Conservation (phyloP, 2,888 invertebrate species). For the Leptopilina drosophilae region DNA sequence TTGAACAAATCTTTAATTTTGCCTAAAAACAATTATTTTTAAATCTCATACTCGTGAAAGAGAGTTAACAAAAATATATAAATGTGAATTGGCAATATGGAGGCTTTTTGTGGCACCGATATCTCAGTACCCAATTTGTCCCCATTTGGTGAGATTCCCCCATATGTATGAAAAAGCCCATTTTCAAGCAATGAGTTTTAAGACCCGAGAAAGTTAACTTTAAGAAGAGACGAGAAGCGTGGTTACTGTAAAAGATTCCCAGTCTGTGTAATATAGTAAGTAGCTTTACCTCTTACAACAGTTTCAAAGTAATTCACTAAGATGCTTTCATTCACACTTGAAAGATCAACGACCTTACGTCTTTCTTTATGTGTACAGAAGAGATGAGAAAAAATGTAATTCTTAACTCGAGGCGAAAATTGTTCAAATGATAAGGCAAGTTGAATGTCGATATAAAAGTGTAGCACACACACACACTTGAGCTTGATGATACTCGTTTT, state of each 20-base stretch:
- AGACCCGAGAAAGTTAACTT: constrained; percentile 18
- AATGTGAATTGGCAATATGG: too few species aligned
- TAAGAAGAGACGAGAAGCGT: constrained; percentile 34
- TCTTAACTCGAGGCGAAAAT: constrained; percentile 22
- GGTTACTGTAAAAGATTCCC: constrained; percentile 39
- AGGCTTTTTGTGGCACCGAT: too few species aligned
- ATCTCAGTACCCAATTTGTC: too few species aligned
- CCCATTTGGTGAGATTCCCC: too few species aligned
- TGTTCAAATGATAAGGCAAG: constrained; percentile 25
- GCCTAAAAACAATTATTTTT: too few species aligned
- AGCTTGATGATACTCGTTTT: constrained; percentile 18
- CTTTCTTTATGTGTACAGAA: not conserved
- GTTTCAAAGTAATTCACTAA: constrained; percentile 37
- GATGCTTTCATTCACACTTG: constrained; percentile 31
- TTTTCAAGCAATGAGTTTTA: constrained; percentile 31
- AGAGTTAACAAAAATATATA: too few species aligned
- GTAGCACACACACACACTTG: constrained; percentile 1
- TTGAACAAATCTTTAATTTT: too few species aligned
- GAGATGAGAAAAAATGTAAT: not conserved
- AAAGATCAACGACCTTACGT: constrained; percentile 20
- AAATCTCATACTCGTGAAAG: too few species aligned
- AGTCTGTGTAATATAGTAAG: constrained; percentile 35
- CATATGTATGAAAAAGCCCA: constrained; percentile 1
- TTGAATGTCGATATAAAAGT: constrained; percentile 28
- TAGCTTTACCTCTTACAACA: constrained; percentile 31